Conservation (phyloP, 2,113 vertebrate genomes). For the Phalacrocorax aristotelis region DNA sequence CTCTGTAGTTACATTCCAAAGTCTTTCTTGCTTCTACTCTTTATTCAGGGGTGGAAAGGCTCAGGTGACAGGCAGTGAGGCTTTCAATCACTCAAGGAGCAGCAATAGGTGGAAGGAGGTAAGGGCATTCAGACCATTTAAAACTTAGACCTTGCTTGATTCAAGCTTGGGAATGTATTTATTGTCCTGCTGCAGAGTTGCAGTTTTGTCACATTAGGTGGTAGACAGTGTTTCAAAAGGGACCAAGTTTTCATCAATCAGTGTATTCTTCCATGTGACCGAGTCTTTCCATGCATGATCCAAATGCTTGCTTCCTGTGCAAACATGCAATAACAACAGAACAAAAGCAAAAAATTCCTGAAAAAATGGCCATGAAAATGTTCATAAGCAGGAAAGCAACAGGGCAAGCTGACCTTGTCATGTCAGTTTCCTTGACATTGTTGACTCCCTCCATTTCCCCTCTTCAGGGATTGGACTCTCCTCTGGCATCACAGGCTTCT, state of each 20-base stretch:
- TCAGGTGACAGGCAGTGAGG: neutral
- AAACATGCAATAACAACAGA: neutral
- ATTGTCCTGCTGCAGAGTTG: neutral
- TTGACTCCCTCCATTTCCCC: neutral
- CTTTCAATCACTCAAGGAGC: neutral
- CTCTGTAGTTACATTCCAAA: neutral
- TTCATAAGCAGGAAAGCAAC: neutral
- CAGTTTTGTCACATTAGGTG: neutral
- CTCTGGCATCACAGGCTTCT: neutral
- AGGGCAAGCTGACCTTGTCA: neutral
- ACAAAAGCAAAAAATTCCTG: neutral
- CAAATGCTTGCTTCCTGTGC: neutral
- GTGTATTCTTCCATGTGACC: neutral
- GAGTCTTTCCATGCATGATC: neutral
- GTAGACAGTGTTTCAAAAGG: neutral
- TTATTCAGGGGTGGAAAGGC: neutral
- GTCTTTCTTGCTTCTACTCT: neutral
- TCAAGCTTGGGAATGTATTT: neutral
- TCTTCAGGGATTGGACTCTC: neutral
- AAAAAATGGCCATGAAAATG: neutral
- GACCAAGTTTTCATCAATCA: neutral
- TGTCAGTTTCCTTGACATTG: neutral
- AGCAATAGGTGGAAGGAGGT: neutral
- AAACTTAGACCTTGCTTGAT: neutral
- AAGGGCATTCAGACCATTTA: neutral